phyloP scores from a whole-genome alignment of 2,797 vertebrate species.

The Brachyalestes nurse region DNA sequence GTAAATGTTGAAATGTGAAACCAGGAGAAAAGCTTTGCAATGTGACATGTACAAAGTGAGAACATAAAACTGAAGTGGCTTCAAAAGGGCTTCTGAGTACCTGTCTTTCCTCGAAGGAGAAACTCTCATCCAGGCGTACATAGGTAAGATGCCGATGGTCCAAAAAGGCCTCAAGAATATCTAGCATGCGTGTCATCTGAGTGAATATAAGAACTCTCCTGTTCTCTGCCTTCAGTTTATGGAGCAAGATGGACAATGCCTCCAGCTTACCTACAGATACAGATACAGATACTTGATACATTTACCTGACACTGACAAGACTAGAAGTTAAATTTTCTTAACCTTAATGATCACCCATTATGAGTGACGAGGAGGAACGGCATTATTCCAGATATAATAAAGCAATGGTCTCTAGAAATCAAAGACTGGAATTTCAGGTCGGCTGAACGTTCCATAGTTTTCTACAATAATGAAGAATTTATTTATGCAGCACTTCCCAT shows the following conservation, averaged over 20 bases:
- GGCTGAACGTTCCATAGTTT: too few species aligned
- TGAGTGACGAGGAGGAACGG: not conserved
- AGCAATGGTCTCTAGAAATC: too few species aligned
- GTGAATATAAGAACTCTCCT: constrained; percentile 92
- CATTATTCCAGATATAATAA: too few species aligned
- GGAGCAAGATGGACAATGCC: constrained; percentile 90
- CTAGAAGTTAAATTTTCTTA: not conserved
- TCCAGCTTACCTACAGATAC: constrained; percentile 90
- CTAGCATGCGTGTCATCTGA: constrained; percentile 87
- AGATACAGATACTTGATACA: not conserved
- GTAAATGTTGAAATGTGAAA: too few species aligned
- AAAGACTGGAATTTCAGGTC: too few species aligned
- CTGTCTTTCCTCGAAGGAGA: constrained; percentile 88
- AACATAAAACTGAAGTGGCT: not conserved
- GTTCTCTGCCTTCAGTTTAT: constrained; percentile 90
- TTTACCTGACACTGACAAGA: not conserved
- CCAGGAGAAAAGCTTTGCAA: not conserved
- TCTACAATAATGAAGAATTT: too few species aligned
- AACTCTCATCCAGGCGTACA: constrained; percentile 91
- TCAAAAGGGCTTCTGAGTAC: constrained; percentile 65
- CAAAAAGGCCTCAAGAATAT: constrained; percentile 89
- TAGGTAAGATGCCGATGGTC: constrained; percentile 90
- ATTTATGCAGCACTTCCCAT: too few species aligned
- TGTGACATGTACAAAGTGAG: not conserved
- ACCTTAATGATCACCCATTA: not conserved